These are phyloP conservation scores for Atta colombica DNA, from an alignment of 1,140 invertebrate species.

Conservation along the genomic window DNA sequence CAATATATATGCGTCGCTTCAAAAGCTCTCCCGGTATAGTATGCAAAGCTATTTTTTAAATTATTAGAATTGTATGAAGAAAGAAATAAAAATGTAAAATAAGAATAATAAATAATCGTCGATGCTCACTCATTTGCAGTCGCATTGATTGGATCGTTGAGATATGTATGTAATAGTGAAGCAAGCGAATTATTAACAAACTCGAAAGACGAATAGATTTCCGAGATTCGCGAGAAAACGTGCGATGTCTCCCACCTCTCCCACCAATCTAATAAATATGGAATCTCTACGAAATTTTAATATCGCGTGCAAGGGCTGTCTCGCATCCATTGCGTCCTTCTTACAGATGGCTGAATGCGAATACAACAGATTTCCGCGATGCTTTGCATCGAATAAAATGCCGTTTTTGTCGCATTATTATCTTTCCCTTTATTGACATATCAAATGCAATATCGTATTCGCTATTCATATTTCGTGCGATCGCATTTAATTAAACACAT, in stretches of 20 bases:
- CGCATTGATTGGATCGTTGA: background rate
- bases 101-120: background rate
- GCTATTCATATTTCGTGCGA: conserved; percentile 39
- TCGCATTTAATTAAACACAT: conserved; percentile 42
- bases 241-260: background rate
- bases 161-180: background rate
- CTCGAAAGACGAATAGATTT: conserved; percentile 1
- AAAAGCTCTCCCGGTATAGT: background rate
- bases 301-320: conserved; percentile 61
- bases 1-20: conserved; percentile 17
- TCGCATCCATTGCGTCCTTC: conserved; percentile 56
- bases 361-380: conserved; percentile 70
- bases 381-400: conserved; percentile 50
- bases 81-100: background rate
- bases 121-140: background rate
- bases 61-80: background rate
- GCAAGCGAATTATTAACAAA: conserved; percentile 22
- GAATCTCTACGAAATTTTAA: conserved; percentile 66
- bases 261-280: conserved; percentile 24
- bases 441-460: conserved; percentile 59
- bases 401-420: conserved; percentile 57
- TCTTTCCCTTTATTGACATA: conserved; percentile 65
- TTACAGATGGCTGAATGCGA: conserved; percentile 66
- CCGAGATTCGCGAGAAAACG: background rate
- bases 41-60: conserved; percentile 5